Evolutionary conservation across 2,113 vertebrate species (phyloP).

Genomic region (Phoxinus phoxinus): DNA sequence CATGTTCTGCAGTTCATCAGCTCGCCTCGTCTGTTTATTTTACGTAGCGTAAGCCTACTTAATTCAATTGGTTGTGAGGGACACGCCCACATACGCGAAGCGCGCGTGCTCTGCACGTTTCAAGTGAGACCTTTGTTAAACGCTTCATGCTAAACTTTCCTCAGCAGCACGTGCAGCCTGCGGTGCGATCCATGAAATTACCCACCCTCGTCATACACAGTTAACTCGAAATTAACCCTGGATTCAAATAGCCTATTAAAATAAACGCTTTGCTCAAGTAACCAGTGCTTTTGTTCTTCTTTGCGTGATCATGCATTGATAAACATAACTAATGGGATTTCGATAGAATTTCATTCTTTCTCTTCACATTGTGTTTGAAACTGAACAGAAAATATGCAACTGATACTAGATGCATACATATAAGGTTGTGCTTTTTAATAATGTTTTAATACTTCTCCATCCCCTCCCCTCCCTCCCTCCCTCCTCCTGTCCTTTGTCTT

Average conservation of each 20-base stretch:
- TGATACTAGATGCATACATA: not conserved
- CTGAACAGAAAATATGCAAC: not conserved
- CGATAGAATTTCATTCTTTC: not conserved
- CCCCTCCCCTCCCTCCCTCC: conserved; percentile 42
- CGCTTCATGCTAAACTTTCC: not conserved
- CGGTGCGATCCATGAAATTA: not conserved
- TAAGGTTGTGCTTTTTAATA: conserved; percentile 29
- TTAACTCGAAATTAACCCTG: not conserved
- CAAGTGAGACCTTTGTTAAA: not conserved
- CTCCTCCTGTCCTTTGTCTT: not conserved
- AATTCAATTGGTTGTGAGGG: not conserved
- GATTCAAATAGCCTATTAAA: not conserved
- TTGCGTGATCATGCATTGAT: not conserved
- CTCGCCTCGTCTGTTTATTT: not conserved
- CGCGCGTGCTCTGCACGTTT: conserved; percentile 12
- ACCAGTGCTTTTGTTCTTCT: not conserved
- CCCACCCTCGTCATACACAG: too few relatives aligned
- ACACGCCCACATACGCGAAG: not conserved
- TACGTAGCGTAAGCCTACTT: not conserved
- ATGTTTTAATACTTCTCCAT: conserved; percentile 53
- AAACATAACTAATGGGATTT: not conserved
- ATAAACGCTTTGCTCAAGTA: not conserved
- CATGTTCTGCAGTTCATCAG: too few relatives aligned
- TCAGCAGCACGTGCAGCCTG: not conserved
- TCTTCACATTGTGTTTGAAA: not conserved